These are phyloP conservation scores for Poecile atricapillus DNA, from an alignment of 2,113 vertebrate genomes.

Conservation along the genomic window DNA sequence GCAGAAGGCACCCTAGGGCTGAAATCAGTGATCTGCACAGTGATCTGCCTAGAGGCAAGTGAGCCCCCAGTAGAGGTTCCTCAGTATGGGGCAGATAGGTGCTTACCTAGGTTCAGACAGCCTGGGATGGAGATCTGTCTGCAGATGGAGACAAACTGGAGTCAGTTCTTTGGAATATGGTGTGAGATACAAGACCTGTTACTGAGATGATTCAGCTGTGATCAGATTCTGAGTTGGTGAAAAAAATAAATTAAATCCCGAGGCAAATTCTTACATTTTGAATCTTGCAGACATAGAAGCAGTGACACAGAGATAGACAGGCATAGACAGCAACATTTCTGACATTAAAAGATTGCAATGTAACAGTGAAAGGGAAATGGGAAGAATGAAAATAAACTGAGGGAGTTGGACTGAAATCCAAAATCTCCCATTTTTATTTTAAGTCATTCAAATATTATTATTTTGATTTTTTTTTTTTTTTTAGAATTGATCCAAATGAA, in stretches of 20 bases:
- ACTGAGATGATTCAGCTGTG: background rate
- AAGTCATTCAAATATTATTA: background rate
- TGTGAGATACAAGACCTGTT: background rate
- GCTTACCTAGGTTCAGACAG: background rate
- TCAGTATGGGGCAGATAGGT: background rate
- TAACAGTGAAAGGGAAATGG: background rate
- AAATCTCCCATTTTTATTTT: background rate
- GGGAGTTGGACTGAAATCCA: background rate
- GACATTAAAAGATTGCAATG: background rate
- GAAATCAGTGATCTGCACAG: background rate
- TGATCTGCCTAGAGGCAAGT: background rate
- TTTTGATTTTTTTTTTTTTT: background rate
- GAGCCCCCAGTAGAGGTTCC: background rate
- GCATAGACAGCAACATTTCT: background rate
- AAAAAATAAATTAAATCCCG: background rate
- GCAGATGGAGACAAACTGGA: background rate
- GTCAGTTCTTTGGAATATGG: background rate
- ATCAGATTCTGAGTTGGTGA: background rate
- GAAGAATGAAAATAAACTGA: background rate
- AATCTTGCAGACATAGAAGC: background rate
- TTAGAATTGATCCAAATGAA: background rate
- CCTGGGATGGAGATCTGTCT: background rate
- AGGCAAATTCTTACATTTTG: background rate
- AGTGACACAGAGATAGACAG: background rate
- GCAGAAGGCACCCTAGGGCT: background rate